A percentile compares a stretch with the other conserved stretches of the same genome.
These are phyloP conservation scores for Aplocera efformata DNA, from an alignment of 2,888 invertebrate species.

Conservation along the genomic window DNA sequence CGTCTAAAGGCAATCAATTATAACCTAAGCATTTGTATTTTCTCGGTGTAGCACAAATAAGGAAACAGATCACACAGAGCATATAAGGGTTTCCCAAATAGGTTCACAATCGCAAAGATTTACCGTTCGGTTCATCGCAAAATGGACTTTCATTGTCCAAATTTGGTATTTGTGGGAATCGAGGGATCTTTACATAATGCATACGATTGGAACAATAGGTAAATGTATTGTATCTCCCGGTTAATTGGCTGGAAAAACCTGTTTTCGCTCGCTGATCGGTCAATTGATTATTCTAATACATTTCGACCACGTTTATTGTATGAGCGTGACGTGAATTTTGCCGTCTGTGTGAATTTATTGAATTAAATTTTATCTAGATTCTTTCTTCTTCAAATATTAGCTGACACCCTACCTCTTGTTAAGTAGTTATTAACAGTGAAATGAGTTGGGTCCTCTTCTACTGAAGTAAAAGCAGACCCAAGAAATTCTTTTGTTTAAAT, in stretches of 20 bases:
- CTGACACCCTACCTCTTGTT: no score
- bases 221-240: slow-evolving; percentile 14
- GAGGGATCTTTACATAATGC: slow-evolving; percentile 10
- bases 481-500: no score
- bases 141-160: slow-evolving; percentile 9
- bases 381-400: no score
- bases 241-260: slow-evolving; percentile 15
- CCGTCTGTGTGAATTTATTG: no score
- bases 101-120: slow-evolving; percentile 1
- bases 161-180: slow-evolving; percentile 8
- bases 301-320: slow-evolving; percentile 11
- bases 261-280: slow-evolving; percentile 7
- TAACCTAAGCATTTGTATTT: no score
- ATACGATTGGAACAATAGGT: slow-evolving; percentile 16
- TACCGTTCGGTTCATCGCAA: slow-evolving; percentile 6
- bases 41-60: no score
- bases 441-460: no score
- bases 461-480: no score
- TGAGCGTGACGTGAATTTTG: not conserved
- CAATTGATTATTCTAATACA: slow-evolving; percentile 4
- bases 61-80: not conserved
- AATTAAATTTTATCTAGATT: no score
- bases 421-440: no score
- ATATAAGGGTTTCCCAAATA: no score
- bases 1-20: no score